Conservation (phyloP, 2,888 invertebrate genomes). For the Lycophotia porphyrea region DNA sequence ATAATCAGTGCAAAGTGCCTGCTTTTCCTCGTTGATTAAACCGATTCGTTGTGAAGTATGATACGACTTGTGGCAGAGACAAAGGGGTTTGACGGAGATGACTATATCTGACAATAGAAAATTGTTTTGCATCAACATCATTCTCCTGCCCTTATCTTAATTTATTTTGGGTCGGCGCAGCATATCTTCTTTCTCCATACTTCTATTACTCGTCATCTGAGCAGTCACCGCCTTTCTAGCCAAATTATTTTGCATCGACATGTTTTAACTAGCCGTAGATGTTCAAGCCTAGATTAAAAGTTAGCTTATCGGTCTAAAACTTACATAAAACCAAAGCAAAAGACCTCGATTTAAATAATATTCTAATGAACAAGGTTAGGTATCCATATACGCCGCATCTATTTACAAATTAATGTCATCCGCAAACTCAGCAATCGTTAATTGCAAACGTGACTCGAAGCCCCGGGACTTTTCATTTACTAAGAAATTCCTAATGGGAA, state of each 20-base stretch:
- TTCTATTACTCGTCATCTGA: background rate
- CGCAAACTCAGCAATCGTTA: slow-evolving; percentile 48
- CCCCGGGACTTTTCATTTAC: slow-evolving; percentile 25
- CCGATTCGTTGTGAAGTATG: slow-evolving; percentile 11
- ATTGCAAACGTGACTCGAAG: slow-evolving; percentile 65
- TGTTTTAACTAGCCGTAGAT: background rate
- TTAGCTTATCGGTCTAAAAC: background rate
- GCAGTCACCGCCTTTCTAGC: background rate
- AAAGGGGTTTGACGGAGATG: slow-evolving; percentile 19
- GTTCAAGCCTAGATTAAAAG: background rate
- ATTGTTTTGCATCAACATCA: background rate
- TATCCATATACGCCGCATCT: slow-evolving; percentile 10
- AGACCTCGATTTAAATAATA: slow-evolving; percentile 6
- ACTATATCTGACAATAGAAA: background rate
- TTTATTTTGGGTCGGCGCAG: background rate
- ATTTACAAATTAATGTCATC: slow-evolving; percentile 51
- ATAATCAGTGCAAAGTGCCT: slow-evolving; percentile 42
- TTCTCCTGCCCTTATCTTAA: background rate
- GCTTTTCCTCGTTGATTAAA: slow-evolving; percentile 24
- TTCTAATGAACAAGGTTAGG: background rate
- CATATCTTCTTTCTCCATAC: background rate
- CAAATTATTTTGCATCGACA: background rate
- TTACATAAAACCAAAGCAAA: slow-evolving; percentile 3
- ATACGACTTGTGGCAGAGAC: slow-evolving; percentile 18
- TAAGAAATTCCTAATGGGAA: slow-evolving; percentile 30